phyloP scores from a whole-genome alignment of 1,140 invertebrate species.

The Drosophila kanapiae region DNA sequence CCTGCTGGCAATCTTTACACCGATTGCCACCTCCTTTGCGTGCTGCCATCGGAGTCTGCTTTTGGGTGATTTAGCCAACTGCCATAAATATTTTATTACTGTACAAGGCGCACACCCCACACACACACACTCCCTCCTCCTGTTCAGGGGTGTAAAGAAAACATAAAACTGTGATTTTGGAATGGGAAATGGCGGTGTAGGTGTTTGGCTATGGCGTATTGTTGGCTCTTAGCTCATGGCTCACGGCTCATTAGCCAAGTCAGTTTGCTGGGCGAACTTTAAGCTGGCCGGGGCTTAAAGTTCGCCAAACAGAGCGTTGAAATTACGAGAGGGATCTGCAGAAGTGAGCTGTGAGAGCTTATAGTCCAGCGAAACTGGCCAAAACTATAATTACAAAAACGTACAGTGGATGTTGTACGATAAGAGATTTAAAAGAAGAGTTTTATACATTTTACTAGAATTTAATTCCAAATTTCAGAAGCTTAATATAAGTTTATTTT shows the following conservation, averaged over 20 bases:
- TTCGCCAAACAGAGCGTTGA: not conserved
- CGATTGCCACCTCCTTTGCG: constrained; percentile 19
- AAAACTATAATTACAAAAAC: constrained; percentile 12
- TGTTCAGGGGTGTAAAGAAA: constrained; percentile 16
- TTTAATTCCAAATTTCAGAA: too few relatives aligned
- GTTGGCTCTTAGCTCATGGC: constrained; percentile 30
- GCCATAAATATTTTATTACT: constrained; percentile 65
- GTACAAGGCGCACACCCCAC: constrained; percentile 18
- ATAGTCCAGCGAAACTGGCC: not conserved
- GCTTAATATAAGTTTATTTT: not conserved
- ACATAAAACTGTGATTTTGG: constrained; percentile 39
- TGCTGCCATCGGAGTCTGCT: constrained; percentile 21
- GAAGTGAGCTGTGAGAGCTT: constrained; percentile 3
- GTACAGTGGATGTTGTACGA: not conserved
- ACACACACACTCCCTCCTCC: constrained; percentile 13
- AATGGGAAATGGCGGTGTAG: not conserved
- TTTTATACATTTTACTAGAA: too few relatives aligned
- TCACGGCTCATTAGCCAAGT: constrained; percentile 65
- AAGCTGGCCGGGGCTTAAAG: constrained; percentile 17
- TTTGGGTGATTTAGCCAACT: constrained; percentile 49
- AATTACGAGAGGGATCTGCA: constrained; percentile 13
- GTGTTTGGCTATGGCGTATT: constrained; percentile 11
- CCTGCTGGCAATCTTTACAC: not conserved
- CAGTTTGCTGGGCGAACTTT: constrained; percentile 24
- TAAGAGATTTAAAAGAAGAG: not conserved